Base-by-base conservation (phyloP, 1,140 invertebrate species). In the Platorchestia sp. region DNA sequence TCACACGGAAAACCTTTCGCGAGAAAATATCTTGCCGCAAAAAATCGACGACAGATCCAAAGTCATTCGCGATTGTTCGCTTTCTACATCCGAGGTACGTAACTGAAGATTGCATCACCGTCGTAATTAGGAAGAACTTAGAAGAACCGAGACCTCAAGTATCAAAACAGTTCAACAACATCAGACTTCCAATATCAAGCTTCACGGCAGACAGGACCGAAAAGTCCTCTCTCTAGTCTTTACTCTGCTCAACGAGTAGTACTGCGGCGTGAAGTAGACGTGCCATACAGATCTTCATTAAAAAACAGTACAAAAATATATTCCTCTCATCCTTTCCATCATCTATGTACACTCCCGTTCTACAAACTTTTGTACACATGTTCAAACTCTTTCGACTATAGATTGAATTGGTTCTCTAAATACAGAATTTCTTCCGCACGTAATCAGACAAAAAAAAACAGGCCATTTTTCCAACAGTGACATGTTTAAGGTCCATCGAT, bases 221-320 rank as follows among this genome's bases (percentile, higher is more conserved):
- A 10, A 75, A 36, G 14, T 22, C 14, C 36, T 75, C 27, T 51
- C 47, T 10, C 36, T 75, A 27, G 59, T 36, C 7, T 75, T 22
- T 14, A 75, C 36, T 75, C 36, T 19, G 3, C 36, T 75, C 27
- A 75, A 27, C 3, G 7, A 75, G 59, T 75, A 22, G 10, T 22
- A 75, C 27, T 36, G 59, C 59, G 59, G 10, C 59, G 27, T 19
- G 36, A 90, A 90, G 87, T 90, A 90, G 87, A 45, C 10, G 87
- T 90, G 87, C 87, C 87, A 43, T 42, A 42, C 44, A 42, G 41
- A 45, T 14, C 41, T 87, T 36, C 87, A 90, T 42, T 90, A 90
- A 42, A 90, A n/a, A 90, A 90, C 14, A 90, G 87, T 90, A 90
- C 44, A 90, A 90, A 90, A 90, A 90, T 90, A 90, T 90, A 90